Conservation (phyloP, 2,797 vertebrate genomes). For the Clarias pachynema region DNA sequence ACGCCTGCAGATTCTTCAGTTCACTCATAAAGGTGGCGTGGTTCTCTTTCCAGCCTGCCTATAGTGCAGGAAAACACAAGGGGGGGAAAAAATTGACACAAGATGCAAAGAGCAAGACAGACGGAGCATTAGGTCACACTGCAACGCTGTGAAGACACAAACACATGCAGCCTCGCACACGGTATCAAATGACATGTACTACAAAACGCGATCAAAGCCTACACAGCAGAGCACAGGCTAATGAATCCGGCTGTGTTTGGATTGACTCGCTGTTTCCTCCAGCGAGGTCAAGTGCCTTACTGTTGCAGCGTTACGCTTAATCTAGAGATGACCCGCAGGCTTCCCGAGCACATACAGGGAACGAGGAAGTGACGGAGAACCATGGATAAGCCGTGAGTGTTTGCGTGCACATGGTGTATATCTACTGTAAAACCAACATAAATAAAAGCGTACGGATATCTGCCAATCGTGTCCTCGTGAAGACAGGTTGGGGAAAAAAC, state of each 20-base stretch:
- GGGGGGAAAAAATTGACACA: background rate
- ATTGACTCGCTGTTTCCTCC: constrained; percentile 52
- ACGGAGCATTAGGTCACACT: constrained; percentile 29
- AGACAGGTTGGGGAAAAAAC: background rate
- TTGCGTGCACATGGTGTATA: background rate
- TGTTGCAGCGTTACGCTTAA: constrained; percentile 68
- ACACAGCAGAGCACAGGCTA: constrained; percentile 18
- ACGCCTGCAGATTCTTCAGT: constrained; percentile 97
- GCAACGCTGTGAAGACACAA: constrained; percentile 21
- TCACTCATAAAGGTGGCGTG: constrained; percentile 98
- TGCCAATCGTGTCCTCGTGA: background rate
- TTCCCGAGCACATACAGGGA: constrained; percentile 53
- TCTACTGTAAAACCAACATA: too few species aligned
- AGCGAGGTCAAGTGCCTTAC: constrained; percentile 66
- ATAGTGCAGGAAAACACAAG: constrained; percentile 60
- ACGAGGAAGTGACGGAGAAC: constrained; percentile 5
- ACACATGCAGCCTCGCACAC: constrained; percentile 47
- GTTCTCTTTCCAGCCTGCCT: constrained; percentile 99
- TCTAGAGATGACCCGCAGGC: constrained; percentile 69
- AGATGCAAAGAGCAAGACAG: background rate
- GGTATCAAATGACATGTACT: constrained; percentile 42
- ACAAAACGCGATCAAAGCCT: constrained; percentile 44
- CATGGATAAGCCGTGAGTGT: constrained; percentile 34
- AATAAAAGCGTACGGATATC: background rate
- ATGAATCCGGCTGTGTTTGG: constrained; percentile 22